Evolutionary conservation across 2,113 vertebrate species (phyloP).

Genomic region (Drymodes brunneopygia): DNA sequence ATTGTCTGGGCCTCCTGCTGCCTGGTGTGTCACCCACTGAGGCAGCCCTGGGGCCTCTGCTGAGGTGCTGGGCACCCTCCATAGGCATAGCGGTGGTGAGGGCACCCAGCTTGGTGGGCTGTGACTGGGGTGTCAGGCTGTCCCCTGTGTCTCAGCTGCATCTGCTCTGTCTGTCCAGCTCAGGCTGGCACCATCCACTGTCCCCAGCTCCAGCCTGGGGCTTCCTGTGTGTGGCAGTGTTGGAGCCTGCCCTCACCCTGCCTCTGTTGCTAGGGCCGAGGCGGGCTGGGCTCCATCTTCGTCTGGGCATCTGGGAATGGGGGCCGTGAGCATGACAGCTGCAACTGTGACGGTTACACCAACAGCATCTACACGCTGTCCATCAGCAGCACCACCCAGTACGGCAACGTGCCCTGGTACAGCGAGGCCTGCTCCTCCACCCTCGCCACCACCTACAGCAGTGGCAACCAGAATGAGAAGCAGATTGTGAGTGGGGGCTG

Average conservation of each 20-base stretch:
- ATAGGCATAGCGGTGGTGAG: neutral
- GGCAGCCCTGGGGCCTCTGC: neutral
- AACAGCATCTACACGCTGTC: constrained; percentile 99
- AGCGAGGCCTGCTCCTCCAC: constrained; percentile 98
- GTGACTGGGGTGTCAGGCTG: neutral
- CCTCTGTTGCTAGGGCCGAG: constrained; percentile 80
- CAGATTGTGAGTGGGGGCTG: constrained; percentile 85
- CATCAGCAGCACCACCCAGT: constrained; percentile 97
- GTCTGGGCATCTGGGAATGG: constrained; percentile 98
- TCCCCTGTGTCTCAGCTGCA: neutral
- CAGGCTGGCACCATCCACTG: accelerated
- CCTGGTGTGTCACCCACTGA: neutral
- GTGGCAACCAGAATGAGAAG: constrained; percentile 93
- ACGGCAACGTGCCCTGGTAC: constrained; percentile 96
- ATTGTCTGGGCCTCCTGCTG: neutral
- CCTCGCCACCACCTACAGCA: constrained; percentile 96
- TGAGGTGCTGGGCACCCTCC: neutral
- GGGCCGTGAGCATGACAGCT: constrained; percentile 93
- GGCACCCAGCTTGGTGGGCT: accelerated
- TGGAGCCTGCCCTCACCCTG: neutral
- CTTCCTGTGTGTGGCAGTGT: accelerated
- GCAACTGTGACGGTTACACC: constrained; percentile 99
- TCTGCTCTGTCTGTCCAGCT: neutral
- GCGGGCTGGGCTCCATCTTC: constrained; percentile 93
- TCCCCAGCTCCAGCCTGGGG: neutral